Evolutionary conservation across 2,888 invertebrate species (phyloP).

Genomic region (Scelioninae gen. 1): DNA sequence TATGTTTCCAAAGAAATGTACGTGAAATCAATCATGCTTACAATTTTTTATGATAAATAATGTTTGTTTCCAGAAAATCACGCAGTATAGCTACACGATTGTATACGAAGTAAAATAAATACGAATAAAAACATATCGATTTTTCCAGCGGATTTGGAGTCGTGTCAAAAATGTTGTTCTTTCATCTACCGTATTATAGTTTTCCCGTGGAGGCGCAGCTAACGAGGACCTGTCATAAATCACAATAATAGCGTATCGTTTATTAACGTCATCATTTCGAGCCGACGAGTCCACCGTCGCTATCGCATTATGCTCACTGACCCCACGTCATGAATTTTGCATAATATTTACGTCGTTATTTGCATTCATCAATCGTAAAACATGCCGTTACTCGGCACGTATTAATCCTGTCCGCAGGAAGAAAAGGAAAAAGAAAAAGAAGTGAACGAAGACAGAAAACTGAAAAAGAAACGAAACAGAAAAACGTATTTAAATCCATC

Average conservation of each 20-base stretch:
- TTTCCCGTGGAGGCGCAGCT: conserved; percentile 41
- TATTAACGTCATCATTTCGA: conserved; percentile 69
- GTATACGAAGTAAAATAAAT: neutral
- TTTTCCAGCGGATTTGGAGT: conserved; percentile 13
- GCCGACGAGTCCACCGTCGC: conserved; percentile 58
- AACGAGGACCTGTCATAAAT: conserved; percentile 69
- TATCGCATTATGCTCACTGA: conserved; percentile 54
- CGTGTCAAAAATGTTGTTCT: conserved; percentile 35
- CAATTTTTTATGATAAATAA: no score
- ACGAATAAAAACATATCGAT: neutral
- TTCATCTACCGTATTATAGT: conserved; percentile 49
- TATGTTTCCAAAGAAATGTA: no score
- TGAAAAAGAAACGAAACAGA: neutral
- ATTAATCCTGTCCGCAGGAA: conserved; percentile 40
- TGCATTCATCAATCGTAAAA: conserved; percentile 68
- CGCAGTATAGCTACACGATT: neutral
- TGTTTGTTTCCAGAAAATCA: no score
- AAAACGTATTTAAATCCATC: no score
- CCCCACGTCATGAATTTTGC: conserved; percentile 62
- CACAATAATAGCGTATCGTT: conserved; percentile 65
- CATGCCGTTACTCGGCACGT: conserved; percentile 62
- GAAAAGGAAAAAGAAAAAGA: conserved; percentile 18
- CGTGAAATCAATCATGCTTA: no score
- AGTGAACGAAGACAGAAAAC: neutral
- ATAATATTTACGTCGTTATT: conserved; percentile 68